Base-by-base conservation (phyloP, 2,797 vertebrate species). In the Okamejei kenojei region DNA sequence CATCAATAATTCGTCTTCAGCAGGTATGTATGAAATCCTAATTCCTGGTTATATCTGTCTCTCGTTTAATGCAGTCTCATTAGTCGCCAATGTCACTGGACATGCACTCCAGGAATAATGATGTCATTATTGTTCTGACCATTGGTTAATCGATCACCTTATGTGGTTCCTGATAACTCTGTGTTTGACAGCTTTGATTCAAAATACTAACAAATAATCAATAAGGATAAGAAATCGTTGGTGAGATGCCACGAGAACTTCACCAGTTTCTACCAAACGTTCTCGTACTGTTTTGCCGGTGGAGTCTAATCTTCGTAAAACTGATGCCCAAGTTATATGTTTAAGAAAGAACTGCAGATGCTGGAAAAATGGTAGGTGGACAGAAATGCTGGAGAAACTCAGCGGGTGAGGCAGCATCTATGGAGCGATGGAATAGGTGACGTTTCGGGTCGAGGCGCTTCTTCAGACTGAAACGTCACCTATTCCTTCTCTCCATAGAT, bases 11-110 rank as follows among this genome's bases (percentile, higher is more conserved):
- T 21, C 26, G 0, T 0, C 90, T n/a, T 74, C 38, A 29, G 90
- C 10, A 92, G 90, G 90, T 92, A 92, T 15, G 90, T 92, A 76
- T 54, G 26, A 45, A 54, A 92, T 54, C 6, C 23, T 26, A n/a
- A 15, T 92, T 7, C 26, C 17, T 35, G n/a, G 61, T 65, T 61
- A 32, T 21, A n/a, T 35, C 15, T 35, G 63, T 35, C 1, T 32
- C 17, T 2, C 0, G 9, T 68, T 35, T 8, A 15, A 68, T 68
- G 65, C 17, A n/a, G 82, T 58, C 45, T 3, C 45, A 45, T 45
- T 45, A 45, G 45, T 2, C 4, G 45, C 45, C 2, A 45, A 54
- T 54, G 29, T 86, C 13, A 86, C 29, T 32, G 26, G 26, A 63
- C 61, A 29, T 8, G 29, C 77, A 63, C n/a, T n/a, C 13, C 17